phyloP scores from a whole-genome alignment of 2,113 vertebrate species.

The Pelecanus crispus region DNA sequence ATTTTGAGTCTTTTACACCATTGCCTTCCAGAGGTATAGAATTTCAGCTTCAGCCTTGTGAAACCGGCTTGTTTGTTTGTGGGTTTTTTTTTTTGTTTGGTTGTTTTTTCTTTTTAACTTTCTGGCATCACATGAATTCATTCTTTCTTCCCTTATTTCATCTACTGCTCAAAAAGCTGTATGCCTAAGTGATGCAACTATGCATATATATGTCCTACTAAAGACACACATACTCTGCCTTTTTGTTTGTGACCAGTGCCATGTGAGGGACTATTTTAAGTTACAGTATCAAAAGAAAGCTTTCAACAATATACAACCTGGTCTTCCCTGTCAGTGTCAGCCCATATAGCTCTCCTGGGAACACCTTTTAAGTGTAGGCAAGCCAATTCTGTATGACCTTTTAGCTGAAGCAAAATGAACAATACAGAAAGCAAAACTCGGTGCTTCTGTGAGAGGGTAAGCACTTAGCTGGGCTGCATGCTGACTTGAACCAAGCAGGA shows the following conservation, averaged over 20 bases:
- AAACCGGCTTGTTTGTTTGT: background rate
- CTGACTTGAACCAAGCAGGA: background rate
- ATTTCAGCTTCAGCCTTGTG: background rate
- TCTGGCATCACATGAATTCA: background rate
- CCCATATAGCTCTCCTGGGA: background rate
- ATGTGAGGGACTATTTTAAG: background rate
- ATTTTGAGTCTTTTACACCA: background rate
- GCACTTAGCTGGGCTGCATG: background rate
- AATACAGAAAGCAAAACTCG: background rate
- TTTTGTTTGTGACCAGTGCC: background rate
- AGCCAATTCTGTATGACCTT: background rate
- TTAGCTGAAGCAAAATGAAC: background rate
- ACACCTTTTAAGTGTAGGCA: background rate
- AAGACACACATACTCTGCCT: background rate
- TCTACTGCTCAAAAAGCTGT: background rate
- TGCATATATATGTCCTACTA: background rate
- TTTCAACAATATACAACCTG: background rate
- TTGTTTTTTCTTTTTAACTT: background rate
- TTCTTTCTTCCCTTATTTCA: background rate
- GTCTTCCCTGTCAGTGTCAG: background rate
- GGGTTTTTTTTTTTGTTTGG: too few species aligned
- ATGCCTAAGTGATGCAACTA: background rate
- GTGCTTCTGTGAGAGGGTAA: background rate
- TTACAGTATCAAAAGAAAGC: background rate
- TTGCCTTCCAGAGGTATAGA: background rate